Evolutionary conservation across 2,888 invertebrate genomes (phyloP), one percentile per base, ranked within the genome.

Genomic region (Sphaerophoria rueppellii): DNA sequence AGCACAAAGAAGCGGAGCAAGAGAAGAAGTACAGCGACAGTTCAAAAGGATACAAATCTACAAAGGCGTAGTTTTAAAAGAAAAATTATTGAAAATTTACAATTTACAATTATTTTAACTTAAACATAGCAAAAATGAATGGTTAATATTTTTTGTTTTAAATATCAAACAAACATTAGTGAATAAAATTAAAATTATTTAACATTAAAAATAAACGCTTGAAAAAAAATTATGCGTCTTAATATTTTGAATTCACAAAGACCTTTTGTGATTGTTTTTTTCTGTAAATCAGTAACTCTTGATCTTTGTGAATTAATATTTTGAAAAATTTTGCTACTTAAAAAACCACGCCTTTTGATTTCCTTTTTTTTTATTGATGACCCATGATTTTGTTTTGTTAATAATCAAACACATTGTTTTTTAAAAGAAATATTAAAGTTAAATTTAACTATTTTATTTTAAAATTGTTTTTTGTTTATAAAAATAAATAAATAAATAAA

Each of bases 321-420:
- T 0, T 16, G 6, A 24, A 16, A 60, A 63, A 63, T 14, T 16
- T 24, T 0, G 37, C 14, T 11, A 16, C 14, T 57, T 54, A 57
- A 32, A 69, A 86, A 86, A 86, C 86, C 86, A 86, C 82, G 82
- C 86, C 86, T 78, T 71, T 86, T 60, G 82, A 86, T 72, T 82
- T 82, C 82, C 86, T 70, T 79, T 32, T 37, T 43, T 0, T 9
- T 48, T 40, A 16, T 12, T 4, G 40, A 11, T 9, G 46, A 46
- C 67, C 24, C 67, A 32, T 35, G 4, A 48, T 63, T 48, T 57
- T 74, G 72, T 48, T 75, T 70, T 67, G 58, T 52, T 34, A 60
- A 58, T 82, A 87, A 87, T 88, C 87, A 88, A 88, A 88, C 88
- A 82, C 87, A 86, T 43, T 40, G 9, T 40, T 43, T 72, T 61